Evolutionary conservation across 2,888 invertebrate species (phyloP), one percentile per base, ranked within the genome.

Genomic region (Disparrhopalites patrizii): DNA sequence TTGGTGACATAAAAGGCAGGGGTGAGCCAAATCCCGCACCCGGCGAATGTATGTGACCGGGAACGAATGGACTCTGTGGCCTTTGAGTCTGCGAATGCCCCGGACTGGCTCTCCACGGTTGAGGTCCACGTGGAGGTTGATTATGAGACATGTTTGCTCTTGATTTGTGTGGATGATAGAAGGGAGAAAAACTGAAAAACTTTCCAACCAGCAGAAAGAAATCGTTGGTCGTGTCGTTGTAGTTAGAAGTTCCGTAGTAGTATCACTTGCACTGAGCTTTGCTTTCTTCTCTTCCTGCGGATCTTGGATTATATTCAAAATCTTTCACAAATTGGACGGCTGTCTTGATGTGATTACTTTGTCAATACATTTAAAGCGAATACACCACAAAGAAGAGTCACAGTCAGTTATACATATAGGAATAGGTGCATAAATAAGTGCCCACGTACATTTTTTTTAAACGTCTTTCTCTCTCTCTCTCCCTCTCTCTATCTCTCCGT

Each of bases 1-100:
- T 65, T 28, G 57, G 47, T 8, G 64, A 65, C 64, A 65, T 65
- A 13, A 40, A 40, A 33, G 64, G 64, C 8, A 65, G 38, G n/a
- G 63, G 63, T 28, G 63, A 63, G 33, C 64, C 64, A 1, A 31
- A 10, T 13, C 62, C 25, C 15, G 54, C 54, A 10, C 20, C 18
- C 27, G 54, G 62, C 28, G 55, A 54, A 18, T 63, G 63, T 15
- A 63, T 54, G 23, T 50, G 61, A 10, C 28, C 43, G 18, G 63
- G 63, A n/a, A 63, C 15, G 36, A 55, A 63, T n/a, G 63, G 63
- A 31, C 54, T 55, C 8, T 40, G 63, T 20, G 63, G 38, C 13
- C 63, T 25, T 25, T 36, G n/a, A n/a, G n/a, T n/a, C n/a, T n/a
- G 36, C n/a, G 55, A 54, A 10, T 27, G 36, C 23, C 40, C 30